phyloP scores from a whole-genome alignment of 1,140 invertebrate genomes.

The Hypothenemus hampei region DNA sequence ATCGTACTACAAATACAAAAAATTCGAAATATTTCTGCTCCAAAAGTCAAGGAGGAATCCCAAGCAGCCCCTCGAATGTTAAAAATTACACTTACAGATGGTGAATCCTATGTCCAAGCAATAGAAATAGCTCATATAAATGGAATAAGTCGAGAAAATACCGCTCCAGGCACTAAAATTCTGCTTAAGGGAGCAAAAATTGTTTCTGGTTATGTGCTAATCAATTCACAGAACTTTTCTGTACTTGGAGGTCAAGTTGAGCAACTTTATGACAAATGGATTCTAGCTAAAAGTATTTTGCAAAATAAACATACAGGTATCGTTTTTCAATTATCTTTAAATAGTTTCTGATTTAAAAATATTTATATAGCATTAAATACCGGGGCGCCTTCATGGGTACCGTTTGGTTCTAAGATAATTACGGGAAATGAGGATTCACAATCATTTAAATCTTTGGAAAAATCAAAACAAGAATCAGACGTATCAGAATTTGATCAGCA shows the following conservation, averaged over 20 bases:
- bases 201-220: constrained; percentile 62
- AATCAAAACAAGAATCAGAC: constrained; percentile 50
- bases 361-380: constrained; percentile 27
- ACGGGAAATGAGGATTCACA: constrained; percentile 56
- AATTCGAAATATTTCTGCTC: constrained; percentile 78
- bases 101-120: constrained; percentile 69
- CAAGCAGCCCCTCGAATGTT: constrained; percentile 73
- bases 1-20: constrained; percentile 84
- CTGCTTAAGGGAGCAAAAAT: constrained; percentile 50
- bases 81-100: constrained; percentile 79
- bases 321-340: constrained; percentile 2
- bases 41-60: constrained; percentile 86
- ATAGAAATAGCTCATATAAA: constrained; percentile 66
- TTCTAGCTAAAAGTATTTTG: constrained; percentile 73
- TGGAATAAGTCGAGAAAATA: constrained; percentile 61
- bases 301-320: constrained; percentile 55
- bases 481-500: constrained; percentile 81
- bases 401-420: constrained; percentile 76
- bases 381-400: constrained; percentile 64
- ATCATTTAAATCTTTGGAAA: constrained; percentile 65
- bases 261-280: constrained; percentile 85
- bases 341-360: not conserved
- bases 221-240: constrained; percentile 60
- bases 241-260: constrained; percentile 76
- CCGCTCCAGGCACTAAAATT: constrained; percentile 73